These are phyloP conservation scores for Echinarachnius parma DNA, from an alignment of 53 echinoderm and acorn worm genomes.

Conservation along the genomic window DNA sequence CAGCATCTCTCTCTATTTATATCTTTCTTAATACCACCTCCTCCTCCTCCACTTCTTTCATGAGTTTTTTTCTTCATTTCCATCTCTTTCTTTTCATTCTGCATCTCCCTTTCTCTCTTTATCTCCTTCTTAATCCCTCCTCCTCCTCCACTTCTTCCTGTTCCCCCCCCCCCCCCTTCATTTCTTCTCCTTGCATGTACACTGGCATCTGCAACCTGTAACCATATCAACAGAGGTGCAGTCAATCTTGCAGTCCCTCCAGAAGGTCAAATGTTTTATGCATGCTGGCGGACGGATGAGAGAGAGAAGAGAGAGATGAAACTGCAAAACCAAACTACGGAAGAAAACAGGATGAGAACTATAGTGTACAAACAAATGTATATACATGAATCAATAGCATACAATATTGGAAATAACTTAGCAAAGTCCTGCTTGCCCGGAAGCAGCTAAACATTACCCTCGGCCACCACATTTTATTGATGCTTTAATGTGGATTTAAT, in stretches of 20 bases:
- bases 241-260: conserved; percentile 32
- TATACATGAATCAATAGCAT: no score
- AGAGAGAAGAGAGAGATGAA: neutral
- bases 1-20: neutral
- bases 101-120: conserved; percentile 8
- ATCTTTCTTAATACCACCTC: neutral
- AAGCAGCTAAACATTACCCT: no score
- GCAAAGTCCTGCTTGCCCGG: no score
- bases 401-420: no score
- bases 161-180: neutral
- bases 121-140: neutral
- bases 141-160: neutral
- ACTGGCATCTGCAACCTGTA: conserved; percentile 30
- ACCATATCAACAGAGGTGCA: conserved; percentile 43
- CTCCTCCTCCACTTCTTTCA: neutral
- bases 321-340: no score
- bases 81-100: neutral
- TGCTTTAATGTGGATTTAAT: no score
- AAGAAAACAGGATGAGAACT: no score
- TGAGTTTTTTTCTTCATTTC: neutral
- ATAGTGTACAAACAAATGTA: no score
- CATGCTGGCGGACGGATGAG: neutral
- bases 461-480: no score
- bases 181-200: conserved; percentile 35
- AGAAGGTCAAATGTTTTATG: conserved; percentile 47